phyloP scores from a whole-genome alignment of 53 echinoderm and acorn worm species.

The Echinometra lucunter region DNA sequence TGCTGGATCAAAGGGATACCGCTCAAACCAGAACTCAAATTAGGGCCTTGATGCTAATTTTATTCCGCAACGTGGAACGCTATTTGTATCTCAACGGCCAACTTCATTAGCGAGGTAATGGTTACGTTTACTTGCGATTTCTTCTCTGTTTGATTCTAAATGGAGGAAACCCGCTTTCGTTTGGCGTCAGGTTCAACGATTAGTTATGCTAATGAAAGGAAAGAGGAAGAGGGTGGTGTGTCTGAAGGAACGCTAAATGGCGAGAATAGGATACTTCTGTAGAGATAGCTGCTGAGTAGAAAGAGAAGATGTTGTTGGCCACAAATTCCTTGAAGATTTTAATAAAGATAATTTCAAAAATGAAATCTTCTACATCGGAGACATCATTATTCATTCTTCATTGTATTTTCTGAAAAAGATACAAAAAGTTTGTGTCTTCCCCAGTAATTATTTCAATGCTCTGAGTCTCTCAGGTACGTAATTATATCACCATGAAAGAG shows the following conservation, averaged over 20 bases:
- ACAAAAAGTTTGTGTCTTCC: too few species aligned
- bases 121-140: neutral
- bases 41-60: constrained; percentile 61
- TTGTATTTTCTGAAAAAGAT: too few species aligned
- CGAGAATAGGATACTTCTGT: neutral
- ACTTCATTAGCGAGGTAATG: constrained; percentile 39
- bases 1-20: constrained; percentile 51
- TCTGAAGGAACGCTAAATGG: neutral
- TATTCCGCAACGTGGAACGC: neutral
- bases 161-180: neutral
- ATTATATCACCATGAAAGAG: too few species aligned
- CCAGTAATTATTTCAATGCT: too few species aligned
- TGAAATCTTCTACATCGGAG: too few species aligned
- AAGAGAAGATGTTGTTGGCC: neutral
- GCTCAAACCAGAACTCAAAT: neutral
- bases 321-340: too few species aligned
- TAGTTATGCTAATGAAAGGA: neutral
- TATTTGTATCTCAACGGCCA: neutral
- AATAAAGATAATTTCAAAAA: too few species aligned
- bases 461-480: too few species aligned
- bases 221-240: neutral
- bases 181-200: constrained; percentile 15
- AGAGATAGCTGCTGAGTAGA: neutral
- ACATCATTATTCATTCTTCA: too few species aligned
- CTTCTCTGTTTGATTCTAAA: constrained; percentile 27